phyloP scores from a whole-genome alignment of 2,888 invertebrate genomes.

The Eupeodes latifasciatus region DNA sequence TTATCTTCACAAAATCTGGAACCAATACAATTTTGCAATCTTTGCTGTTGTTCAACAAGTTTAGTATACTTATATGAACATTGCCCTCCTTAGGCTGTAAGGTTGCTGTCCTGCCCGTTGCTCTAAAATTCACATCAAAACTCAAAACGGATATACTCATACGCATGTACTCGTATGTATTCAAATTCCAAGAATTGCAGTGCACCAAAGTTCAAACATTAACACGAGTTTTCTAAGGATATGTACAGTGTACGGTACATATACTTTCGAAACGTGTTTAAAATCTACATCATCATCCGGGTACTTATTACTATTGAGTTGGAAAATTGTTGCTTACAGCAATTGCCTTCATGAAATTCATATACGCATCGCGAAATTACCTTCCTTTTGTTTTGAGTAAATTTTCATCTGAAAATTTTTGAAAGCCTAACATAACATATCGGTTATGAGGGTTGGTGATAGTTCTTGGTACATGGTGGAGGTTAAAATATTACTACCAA shows the following conservation, averaged over 20 bases:
- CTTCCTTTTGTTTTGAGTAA: background rate
- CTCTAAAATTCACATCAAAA: no score
- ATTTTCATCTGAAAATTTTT: background rate
- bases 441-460: background rate
- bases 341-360: background rate
- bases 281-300: background rate
- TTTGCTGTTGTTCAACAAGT: no score
- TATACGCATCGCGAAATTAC: background rate
- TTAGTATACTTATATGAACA: no score
- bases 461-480: no score
- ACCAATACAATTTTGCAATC: no score
- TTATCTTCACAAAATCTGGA: no score
- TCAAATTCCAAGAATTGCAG: background rate
- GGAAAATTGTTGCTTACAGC: background rate
- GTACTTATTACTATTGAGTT: conserved; percentile 4
- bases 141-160: background rate
- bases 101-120: no score
- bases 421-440: background rate
- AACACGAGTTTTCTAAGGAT: background rate
- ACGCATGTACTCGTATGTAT: background rate
- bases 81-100: no score
- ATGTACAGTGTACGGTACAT: background rate
- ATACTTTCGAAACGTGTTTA: background rate
- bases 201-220: conserved; percentile 1
- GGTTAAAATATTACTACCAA: background rate